Conservation (phyloP, 2,888 invertebrate species). For the Unio pictorum region DNA sequence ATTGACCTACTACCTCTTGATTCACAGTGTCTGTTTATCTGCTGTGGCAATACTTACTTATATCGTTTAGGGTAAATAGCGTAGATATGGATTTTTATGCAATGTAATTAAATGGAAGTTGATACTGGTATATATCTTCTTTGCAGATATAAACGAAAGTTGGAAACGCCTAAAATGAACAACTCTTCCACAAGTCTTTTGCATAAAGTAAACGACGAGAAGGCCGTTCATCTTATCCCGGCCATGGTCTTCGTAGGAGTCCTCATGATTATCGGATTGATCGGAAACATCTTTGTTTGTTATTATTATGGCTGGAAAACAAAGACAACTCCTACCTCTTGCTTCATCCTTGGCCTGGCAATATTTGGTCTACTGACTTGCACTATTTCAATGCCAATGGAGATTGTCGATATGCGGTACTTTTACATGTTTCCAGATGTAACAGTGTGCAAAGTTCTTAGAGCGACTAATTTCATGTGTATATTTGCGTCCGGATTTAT, state of each 20-base stretch:
- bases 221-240: constrained; percentile 41
- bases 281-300: constrained; percentile 49
- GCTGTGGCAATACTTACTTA: too few species aligned
- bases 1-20: too few species aligned
- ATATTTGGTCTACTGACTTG: constrained; percentile 50
- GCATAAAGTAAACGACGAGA: constrained; percentile 35
- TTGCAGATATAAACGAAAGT: background rate
- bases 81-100: too few species aligned
- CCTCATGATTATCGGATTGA: constrained; percentile 45
- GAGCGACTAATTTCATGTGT: constrained; percentile 40
- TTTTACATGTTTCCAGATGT: constrained; percentile 45
- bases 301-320: constrained; percentile 45
- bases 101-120: too few species aligned
- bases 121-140: too few species aligned
- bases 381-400: constrained; percentile 49
- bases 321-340: constrained; percentile 41
- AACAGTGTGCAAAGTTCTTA: constrained; percentile 46
- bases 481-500: constrained; percentile 42
- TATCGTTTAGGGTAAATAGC: too few species aligned
- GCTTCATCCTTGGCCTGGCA: constrained; percentile 50
- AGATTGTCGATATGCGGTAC: constrained; percentile 51
- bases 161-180: constrained; percentile 22
- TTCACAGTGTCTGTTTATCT: too few species aligned
- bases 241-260: constrained; percentile 44
- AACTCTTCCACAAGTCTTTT: constrained; percentile 5